A percentile compares a stretch with the other conserved stretches of the same genome.
These are phyloP conservation scores for Uromys caudimaculatus DNA, from an alignment of 2,797 vertebrate species.

Conservation along the genomic window DNA sequence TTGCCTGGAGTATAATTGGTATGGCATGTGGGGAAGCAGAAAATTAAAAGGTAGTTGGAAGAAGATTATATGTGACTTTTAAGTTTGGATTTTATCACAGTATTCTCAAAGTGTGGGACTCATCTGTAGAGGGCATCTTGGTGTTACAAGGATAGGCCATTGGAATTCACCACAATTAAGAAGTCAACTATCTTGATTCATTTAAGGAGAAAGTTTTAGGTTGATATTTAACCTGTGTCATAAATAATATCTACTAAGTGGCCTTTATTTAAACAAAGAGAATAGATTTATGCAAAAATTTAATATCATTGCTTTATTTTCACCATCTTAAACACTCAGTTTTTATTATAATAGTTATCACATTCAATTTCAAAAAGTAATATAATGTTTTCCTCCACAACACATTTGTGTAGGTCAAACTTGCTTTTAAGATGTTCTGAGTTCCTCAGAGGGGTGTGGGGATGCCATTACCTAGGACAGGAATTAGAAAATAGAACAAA, in stretches of 20 bases:
- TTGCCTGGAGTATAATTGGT: background rate
- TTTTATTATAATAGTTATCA: background rate
- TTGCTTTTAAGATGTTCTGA: too few relatives aligned
- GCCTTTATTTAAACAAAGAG: constrained; percentile 21
- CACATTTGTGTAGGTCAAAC: background rate
- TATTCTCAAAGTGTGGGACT: background rate
- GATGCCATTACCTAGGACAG: background rate
- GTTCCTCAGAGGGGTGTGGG: background rate
- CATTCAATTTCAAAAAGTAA: constrained; percentile 44
- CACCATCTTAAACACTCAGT: constrained; percentile 19
- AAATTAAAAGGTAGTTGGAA: constrained; percentile 3
- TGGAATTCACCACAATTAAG: constrained; percentile 40
- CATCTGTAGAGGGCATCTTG: background rate
- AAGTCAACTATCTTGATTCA: background rate
- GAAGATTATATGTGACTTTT: background rate
- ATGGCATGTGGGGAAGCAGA: background rate
- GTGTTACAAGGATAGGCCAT: background rate
- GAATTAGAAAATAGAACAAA: constrained; percentile 5
- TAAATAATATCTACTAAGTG: background rate
- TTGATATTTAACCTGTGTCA: background rate
- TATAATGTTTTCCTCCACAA: background rate
- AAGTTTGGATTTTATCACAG: background rate
- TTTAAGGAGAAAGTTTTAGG: constrained; percentile 37
- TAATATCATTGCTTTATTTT: constrained; percentile 27
- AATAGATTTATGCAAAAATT: constrained; percentile 16